Evolutionary conservation across 2,113 vertebrate genomes (phyloP).

Genomic region (Rhinolophus ferrumequinum): DNA sequence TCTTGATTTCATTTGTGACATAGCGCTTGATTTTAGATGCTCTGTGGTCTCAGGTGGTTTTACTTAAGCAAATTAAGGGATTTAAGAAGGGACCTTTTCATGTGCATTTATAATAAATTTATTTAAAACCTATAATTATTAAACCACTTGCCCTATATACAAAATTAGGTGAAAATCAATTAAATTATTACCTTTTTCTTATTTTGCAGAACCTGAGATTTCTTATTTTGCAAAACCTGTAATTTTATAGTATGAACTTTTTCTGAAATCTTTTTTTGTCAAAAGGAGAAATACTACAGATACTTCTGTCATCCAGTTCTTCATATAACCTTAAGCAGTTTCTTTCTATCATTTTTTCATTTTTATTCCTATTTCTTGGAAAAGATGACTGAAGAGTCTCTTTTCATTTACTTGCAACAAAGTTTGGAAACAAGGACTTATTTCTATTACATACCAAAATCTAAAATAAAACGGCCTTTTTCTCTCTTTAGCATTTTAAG

Average conservation of each 20-base stretch:
- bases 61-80: neutral
- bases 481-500: slow-evolving; percentile 14
- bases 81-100: slow-evolving; percentile 26
- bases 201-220: slow-evolving; percentile 38
- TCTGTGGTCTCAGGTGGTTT: neutral
- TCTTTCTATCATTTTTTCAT: neutral
- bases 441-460: neutral
- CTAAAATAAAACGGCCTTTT: slow-evolving; percentile 4
- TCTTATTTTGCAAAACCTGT: too few relatives aligned
- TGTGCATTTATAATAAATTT: slow-evolving; percentile 25
- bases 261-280: slow-evolving; percentile 23
- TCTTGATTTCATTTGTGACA: slow-evolving; percentile 40
- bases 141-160: neutral
- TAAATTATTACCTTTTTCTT: neutral
- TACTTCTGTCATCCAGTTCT: neutral
- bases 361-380: slow-evolving; percentile 24
- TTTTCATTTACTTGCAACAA: slow-evolving; percentile 47
- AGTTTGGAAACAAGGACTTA: slow-evolving; percentile 53
- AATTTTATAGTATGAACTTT: slow-evolving; percentile 27
- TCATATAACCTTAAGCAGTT: neutral
- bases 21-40: neutral
- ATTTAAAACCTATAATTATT: slow-evolving; percentile 21
- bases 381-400: neutral
- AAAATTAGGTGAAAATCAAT: slow-evolving; percentile 19
- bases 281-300: neutral